Conservation (phyloP, 1,140 invertebrate genomes). For the Piezodorus guildinii region DNA sequence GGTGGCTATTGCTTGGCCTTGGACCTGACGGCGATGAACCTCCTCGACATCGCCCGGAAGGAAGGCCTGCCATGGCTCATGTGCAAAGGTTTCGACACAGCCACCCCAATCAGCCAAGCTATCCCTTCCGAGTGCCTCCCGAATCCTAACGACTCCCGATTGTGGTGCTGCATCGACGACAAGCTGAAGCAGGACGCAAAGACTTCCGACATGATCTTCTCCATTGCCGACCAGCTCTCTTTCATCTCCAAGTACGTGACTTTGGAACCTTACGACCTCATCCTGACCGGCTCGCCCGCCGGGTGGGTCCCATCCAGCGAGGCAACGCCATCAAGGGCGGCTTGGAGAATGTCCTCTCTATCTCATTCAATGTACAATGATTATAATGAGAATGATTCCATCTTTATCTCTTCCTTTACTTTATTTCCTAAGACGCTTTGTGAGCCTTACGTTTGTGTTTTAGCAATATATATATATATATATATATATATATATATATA, state of each 20-base stretch:
- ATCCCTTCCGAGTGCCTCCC: conserved; percentile 44
- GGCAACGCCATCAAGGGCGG: conserved; percentile 63
- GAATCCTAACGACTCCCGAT: conserved; percentile 46
- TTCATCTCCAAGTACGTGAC: conserved; percentile 59
- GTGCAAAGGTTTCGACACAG: conserved; percentile 71
- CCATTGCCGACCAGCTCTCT: conserved; percentile 50
- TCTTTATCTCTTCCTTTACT: no score
- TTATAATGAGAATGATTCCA: no score
- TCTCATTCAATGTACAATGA: conserved; percentile 38
- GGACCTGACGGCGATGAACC: conserved; percentile 54
- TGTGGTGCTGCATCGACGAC: conserved; percentile 54
- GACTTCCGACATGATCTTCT: conserved; percentile 62
- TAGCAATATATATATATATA: no score
- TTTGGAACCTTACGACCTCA: conserved; percentile 60
- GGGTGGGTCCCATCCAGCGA: conserved; percentile 51
- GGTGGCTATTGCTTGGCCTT: conserved; percentile 64
- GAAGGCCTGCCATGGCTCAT: conserved; percentile 61
- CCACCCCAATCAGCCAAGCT: conserved; percentile 63
- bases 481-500: no score
- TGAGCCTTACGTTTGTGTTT: no score
- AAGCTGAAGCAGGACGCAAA: conserved; percentile 42
- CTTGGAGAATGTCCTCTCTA: conserved; percentile 40
- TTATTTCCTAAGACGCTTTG: no score
- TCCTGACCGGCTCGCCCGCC: conserved; percentile 66
- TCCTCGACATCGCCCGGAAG: conserved; percentile 45